Conservation (phyloP, 2,888 invertebrate genomes). For the Diarsia rubi region DNA sequence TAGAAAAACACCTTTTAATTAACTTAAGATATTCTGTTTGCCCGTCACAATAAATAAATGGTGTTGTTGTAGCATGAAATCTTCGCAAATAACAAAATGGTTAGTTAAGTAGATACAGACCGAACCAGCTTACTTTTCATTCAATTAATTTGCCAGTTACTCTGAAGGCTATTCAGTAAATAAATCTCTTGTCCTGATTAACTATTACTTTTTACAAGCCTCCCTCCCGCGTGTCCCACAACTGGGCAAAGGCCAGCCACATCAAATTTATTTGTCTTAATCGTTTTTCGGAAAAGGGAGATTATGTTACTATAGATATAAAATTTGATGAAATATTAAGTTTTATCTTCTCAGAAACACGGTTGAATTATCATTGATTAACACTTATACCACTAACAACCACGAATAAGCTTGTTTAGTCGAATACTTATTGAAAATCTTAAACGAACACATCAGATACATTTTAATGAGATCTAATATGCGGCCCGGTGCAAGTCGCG, state of each 20-base stretch:
- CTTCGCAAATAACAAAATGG: not conserved
- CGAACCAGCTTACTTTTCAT: not conserved
- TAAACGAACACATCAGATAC: constrained; percentile 25
- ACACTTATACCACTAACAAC: not conserved
- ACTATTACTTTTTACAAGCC: not conserved
- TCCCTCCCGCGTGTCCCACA: not conserved
- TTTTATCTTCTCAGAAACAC: not conserved
- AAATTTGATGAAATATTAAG: not conserved
- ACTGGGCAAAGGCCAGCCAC: not conserved
- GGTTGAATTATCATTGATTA: not conserved
- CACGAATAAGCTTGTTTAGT: not conserved
- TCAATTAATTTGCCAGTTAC: not conserved
- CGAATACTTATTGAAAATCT: constrained; percentile 12
- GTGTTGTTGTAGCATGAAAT: not conserved
- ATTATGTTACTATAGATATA: too few species aligned
- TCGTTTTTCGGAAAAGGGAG: too few species aligned
- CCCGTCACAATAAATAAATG: not conserved
- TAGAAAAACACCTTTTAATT: not conserved
- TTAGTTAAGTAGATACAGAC: not conserved
- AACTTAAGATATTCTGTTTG: not conserved
- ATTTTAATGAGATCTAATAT: constrained; percentile 28
- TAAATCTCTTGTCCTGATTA: not conserved
- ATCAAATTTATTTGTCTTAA: too few species aligned
- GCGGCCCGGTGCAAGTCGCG: constrained; percentile 26
- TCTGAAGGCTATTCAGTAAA: not conserved